Conservation (phyloP, 2,888 invertebrate species). For the Eustalomyia histrio region DNA sequence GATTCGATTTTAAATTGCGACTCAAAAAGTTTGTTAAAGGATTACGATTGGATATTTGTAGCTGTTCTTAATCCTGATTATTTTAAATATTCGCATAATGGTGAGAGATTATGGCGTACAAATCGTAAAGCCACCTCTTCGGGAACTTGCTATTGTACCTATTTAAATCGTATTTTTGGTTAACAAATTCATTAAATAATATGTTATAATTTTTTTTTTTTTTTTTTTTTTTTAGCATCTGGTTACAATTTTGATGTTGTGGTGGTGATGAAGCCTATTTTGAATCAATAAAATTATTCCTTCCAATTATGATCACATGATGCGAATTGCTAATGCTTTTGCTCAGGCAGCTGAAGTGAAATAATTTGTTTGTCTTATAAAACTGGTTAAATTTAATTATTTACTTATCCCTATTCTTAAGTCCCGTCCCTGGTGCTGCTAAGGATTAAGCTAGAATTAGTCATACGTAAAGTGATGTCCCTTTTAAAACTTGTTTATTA, state of each 20-base stretch:
- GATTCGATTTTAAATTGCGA: constrained; percentile 65
- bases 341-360: constrained; percentile 68
- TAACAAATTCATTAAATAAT: constrained; percentile 6
- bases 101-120: constrained; percentile 72
- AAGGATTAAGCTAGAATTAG: no score
- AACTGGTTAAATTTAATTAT: not conserved
- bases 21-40: constrained; percentile 45
- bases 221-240: constrained; percentile 43
- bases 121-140: constrained; percentile 71
- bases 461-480: no score
- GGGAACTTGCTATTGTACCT: constrained; percentile 69
- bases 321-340: constrained; percentile 70
- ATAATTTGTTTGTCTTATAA: constrained; percentile 58
- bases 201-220: not conserved
- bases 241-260: constrained; percentile 71
- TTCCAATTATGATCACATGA: constrained; percentile 72
- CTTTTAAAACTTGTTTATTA: no score
- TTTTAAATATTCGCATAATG: constrained; percentile 70
- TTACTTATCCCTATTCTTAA: constrained; percentile 45
- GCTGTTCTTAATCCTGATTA: constrained; percentile 74
- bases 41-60: constrained; percentile 73
- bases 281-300: constrained; percentile 69
- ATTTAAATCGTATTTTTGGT: constrained; percentile 73
- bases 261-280: constrained; percentile 69
- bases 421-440: constrained; percentile 78